Evolutionary conservation across 1,140 invertebrate genomes (phyloP).

Genomic region (Charaxes varanes): DNA sequence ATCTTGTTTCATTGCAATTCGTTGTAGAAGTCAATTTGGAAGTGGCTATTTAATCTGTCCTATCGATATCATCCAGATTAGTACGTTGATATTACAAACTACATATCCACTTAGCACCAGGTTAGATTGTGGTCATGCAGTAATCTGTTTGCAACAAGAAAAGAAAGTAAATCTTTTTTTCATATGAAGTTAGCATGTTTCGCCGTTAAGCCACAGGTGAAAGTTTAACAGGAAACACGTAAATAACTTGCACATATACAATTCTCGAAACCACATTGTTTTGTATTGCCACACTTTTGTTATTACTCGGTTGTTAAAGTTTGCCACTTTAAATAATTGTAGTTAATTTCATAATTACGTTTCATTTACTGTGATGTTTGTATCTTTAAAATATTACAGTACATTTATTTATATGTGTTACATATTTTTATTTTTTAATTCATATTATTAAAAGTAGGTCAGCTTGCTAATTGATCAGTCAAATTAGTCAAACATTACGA

Average conservation of each 20-base stretch:
- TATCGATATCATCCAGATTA: too few species aligned
- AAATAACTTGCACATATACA: constrained; percentile 10
- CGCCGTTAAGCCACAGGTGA: constrained; percentile 9
- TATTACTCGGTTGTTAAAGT: constrained; percentile 10
- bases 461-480: constrained; percentile 20
- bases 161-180: too few species aligned
- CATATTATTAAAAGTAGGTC: background rate
- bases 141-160: too few species aligned
- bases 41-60: too few species aligned
- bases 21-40: too few species aligned
- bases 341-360: too few species aligned
- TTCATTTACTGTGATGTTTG: background rate
- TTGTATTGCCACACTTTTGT: constrained; percentile 13
- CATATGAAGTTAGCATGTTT: too few species aligned
- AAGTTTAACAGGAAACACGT: constrained; percentile 8
- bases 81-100: too few species aligned
- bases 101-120: too few species aligned
- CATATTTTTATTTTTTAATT: background rate
- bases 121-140: too few species aligned
- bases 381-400: background rate
- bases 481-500: constrained; percentile 31
- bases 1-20: too few species aligned
- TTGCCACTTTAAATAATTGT: too few species aligned
- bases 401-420: constrained; percentile 4
- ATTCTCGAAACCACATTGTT: constrained; percentile 10